A percentile compares a stretch with the other conserved stretches of the same genome.
Evolutionary conservation across 2,888 invertebrate species (phyloP).

Genomic region (Caenorhabditis macrosperma): DNA sequence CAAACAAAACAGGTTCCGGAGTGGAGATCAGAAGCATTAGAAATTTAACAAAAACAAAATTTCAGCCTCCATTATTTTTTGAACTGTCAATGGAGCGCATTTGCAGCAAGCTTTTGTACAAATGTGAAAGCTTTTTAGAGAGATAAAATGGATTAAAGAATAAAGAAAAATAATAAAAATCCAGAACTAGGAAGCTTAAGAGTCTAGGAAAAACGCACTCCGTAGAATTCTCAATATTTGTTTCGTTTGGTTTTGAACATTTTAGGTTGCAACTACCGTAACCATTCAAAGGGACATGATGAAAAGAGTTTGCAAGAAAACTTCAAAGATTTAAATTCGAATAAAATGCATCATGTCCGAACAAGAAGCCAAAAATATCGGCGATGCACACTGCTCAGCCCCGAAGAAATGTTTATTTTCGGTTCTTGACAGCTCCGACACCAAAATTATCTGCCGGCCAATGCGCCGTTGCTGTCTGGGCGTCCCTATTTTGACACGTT

Average conservation of each 20-base stretch:
- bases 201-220: too few relatives aligned
- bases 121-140: too few relatives aligned
- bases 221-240: too few relatives aligned
- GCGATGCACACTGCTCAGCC: neutral
- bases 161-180: too few relatives aligned
- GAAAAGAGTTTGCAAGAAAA: too few relatives aligned
- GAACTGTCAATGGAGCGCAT: constrained; percentile 3
- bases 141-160: too few relatives aligned
- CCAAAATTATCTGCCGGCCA: constrained; percentile 43
- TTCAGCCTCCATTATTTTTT: constrained; percentile 11
- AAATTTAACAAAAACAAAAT: neutral
- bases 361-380: constrained; percentile 1
- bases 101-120: neutral
- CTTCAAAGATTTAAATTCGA: too few relatives aligned
- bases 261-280: too few relatives aligned
- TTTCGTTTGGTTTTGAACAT: too few relatives aligned
- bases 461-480: neutral
- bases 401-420: constrained; percentile 49
- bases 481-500: constrained; percentile 38
- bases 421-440: constrained; percentile 47
- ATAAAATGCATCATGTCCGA: neutral
- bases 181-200: too few relatives aligned
- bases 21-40: neutral
- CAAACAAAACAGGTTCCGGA: neutral
- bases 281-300: too few relatives aligned